Conservation (phyloP, 2,797 vertebrate species). For the Xenops minutus region DNA sequence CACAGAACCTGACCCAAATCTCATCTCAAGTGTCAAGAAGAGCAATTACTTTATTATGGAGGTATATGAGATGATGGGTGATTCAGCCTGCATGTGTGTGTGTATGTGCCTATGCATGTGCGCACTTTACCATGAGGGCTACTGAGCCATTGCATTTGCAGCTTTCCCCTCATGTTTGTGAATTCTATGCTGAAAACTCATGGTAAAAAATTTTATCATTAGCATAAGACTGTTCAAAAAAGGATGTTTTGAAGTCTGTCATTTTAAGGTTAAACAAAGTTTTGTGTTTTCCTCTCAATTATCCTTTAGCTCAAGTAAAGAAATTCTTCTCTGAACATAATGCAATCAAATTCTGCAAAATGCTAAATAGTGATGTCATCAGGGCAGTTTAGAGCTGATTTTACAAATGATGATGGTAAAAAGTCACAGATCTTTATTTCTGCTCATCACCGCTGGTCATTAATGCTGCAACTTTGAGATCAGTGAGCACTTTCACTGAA, state of each 20-base stretch:
- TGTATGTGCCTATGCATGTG: fast-evolving
- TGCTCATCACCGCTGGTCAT: not conserved
- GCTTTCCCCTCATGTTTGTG: not conserved
- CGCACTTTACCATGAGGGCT: fast-evolving
- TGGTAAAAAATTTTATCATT: not conserved
- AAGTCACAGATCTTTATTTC: not conserved
- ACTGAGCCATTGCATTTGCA: not conserved
- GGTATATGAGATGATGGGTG: not conserved
- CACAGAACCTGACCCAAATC: not conserved
- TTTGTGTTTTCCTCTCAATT: not conserved
- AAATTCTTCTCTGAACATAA: not conserved
- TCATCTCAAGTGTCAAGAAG: conserved; percentile 18
- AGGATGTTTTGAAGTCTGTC: not conserved
- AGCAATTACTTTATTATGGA: not conserved
- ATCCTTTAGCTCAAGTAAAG: not conserved
- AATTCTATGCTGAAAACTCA: not conserved
- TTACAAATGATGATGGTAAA: not conserved
- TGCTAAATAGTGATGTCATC: not conserved
- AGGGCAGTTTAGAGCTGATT: not conserved
- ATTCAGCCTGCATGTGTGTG: not conserved
- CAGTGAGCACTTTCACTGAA: not conserved
- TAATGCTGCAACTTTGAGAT: not conserved
- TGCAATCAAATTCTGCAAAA: not conserved
- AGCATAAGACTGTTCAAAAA: not conserved
- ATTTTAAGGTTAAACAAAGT: not conserved